Base-by-base conservation (phyloP, 1,140 invertebrate genomes). In the Hyles euphorbiae region DNA sequence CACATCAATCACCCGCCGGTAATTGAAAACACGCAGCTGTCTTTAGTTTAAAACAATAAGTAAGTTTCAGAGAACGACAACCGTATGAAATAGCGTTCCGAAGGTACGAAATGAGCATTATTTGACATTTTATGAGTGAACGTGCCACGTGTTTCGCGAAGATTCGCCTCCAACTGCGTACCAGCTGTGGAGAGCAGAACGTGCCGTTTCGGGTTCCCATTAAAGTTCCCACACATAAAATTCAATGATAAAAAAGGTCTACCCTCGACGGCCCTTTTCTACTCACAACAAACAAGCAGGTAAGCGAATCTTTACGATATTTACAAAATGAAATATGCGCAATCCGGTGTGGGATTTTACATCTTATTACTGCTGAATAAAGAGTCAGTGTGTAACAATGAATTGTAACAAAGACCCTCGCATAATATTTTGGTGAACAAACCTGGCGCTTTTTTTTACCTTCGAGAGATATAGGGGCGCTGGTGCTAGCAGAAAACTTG, bases 161-260 rank as follows among this genome's bases (percentile, higher is more conserved):
- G 75, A 74, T 72, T 76, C 65, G 61, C 54, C 59, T 71, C 70
- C 76, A 79, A 84, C 73, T 80, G 77, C 53, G 72, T 52, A 65
- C 75, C 85, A 88, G 85, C 79, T 88, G 85, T 72, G 62, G 60
- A 70, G 65, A 70, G 57, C 55, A 86, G 83, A 81, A 83, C 82
- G 82, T 84, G 85, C 85, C 85, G 70, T 81, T 83, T 82, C 59
- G 63, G 72, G 58, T 64, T 63, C 70, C 73, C 80, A 81, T 86
- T 85, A 83, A 83, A 84, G 83, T 88, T 87, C 85, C 82, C 85
- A 85, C 81, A 84, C 74, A 81, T 87, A 78, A 81, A 84, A 85
- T 82, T 78, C 65, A 81, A 79, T 77, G 69, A 58, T 70, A 83
- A 85, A 87, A 86, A 87, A 79, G 76, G 76, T 78, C 68, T 58